Conservation (phyloP, 2,113 vertebrate species). For the Callocephalon fimbriatum region DNA sequence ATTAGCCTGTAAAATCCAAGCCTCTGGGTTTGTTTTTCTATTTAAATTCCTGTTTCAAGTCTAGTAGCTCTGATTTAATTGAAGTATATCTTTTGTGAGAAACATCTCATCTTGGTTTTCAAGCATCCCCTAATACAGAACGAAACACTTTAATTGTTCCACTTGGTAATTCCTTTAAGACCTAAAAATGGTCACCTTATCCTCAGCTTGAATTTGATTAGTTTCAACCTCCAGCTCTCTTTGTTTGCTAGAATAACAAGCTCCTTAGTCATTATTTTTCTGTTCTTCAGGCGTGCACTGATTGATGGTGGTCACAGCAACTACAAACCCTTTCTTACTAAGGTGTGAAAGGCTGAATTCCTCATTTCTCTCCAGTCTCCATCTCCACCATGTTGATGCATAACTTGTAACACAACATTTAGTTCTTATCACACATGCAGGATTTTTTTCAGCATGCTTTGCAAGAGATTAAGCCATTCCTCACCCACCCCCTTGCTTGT, state of each 20-base stretch:
- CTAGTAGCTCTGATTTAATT: not conserved
- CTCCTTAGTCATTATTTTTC: not conserved
- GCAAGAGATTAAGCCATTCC: not conserved
- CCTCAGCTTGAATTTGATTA: not conserved
- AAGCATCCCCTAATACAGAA: not conserved
- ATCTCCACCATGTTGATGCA: not conserved
- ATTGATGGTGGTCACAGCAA: not conserved
- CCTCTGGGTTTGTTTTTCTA: not conserved
- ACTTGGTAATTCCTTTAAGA: not conserved
- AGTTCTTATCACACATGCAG: not conserved
- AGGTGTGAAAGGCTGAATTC: not conserved
- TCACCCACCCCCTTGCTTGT: not conserved
- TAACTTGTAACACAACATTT: not conserved
- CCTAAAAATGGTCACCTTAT: not conserved
- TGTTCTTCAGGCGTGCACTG: not conserved
- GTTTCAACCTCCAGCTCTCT: not conserved
- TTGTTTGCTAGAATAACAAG: not conserved
- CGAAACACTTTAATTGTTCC: not conserved
- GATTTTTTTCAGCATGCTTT: not conserved
- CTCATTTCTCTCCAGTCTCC: not conserved
- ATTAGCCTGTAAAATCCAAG: not conserved
- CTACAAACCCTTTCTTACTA: not conserved
- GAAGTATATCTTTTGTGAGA: not conserved
- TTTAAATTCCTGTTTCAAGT: not conserved
- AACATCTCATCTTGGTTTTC: not conserved